These are phyloP conservation scores for Babylonia areolata DNA, from an alignment of 1,140 invertebrate species.

Conservation along the genomic window DNA sequence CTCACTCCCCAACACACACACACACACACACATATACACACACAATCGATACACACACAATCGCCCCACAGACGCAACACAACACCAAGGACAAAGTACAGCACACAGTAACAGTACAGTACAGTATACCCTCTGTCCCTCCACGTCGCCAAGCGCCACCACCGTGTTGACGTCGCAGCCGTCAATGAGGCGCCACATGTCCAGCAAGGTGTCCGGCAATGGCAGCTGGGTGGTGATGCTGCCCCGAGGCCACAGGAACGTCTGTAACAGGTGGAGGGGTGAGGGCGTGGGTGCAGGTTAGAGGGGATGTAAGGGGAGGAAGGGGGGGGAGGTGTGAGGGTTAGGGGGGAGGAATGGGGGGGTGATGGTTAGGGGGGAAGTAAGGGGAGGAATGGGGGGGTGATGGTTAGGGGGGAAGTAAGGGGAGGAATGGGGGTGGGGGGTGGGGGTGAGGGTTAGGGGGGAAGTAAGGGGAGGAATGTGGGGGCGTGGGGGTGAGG, in stretches of 20 bases:
- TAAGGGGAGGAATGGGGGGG: neutral
- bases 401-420: neutral
- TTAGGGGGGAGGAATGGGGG: neutral
- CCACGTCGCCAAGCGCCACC: conserved; percentile 35
- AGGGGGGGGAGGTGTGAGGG: too few relatives aligned
- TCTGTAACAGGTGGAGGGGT: too few relatives aligned
- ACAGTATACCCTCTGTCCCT: neutral
- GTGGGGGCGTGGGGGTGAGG: too few relatives aligned
- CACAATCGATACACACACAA: too few relatives aligned
- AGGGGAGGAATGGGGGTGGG: neutral
- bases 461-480: neutral
- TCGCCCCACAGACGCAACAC: too few relatives aligned
- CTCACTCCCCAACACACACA: too few relatives aligned
- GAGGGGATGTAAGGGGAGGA: neutral
- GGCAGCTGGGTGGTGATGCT: conserved; percentile 69
- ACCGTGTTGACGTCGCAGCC: conserved; percentile 60
- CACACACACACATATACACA: conserved; percentile 6
- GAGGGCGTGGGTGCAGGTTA: too few relatives aligned
- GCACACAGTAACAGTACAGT: too few relatives aligned
- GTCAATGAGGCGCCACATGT: conserved; percentile 69
- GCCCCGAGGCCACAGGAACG: conserved; percentile 44
- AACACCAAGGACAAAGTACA: neutral
- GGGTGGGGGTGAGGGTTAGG: neutral
- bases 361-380: neutral
- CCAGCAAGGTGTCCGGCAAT: conserved; percentile 61